These are phyloP conservation scores for Philereme transversata DNA, from an alignment of 2,888 invertebrate species.

Conservation along the genomic window DNA sequence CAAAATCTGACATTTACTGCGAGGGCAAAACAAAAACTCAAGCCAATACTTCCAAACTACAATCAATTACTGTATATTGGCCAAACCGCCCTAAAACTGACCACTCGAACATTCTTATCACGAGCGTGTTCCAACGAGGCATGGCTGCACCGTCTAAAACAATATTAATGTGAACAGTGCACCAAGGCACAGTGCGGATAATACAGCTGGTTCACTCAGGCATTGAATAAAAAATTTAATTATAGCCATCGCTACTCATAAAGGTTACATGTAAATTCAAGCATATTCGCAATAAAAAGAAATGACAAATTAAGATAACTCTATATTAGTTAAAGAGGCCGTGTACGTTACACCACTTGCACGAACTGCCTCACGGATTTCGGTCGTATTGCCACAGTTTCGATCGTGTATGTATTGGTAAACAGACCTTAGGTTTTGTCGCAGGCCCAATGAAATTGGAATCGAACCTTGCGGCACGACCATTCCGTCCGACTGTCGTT, in stretches of 20 bases:
- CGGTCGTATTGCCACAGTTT: too few relatives aligned
- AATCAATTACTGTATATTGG: constrained; percentile 19
- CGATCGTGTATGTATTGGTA: too few relatives aligned
- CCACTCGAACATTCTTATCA: constrained; percentile 45
- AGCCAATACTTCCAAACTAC: constrained; percentile 5
- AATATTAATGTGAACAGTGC: constrained; percentile 37
- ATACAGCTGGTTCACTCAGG: constrained; percentile 1
- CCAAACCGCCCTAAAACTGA: constrained; percentile 18
- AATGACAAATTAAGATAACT: too few relatives aligned
- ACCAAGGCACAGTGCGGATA: constrained; percentile 10
- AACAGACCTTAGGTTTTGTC: too few relatives aligned
- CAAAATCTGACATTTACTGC: too few relatives aligned
- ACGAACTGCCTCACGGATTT: too few relatives aligned
- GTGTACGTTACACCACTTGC: too few relatives aligned
- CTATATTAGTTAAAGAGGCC: too few relatives aligned
- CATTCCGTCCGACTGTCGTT: too few relatives aligned
- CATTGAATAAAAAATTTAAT: background rate
- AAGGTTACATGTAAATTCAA: background rate
- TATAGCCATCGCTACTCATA: background rate
- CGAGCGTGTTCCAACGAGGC: constrained; percentile 44
- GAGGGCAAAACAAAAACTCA: background rate
- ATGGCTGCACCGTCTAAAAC: constrained; percentile 34
- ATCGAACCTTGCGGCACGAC: too few relatives aligned
- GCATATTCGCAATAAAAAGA: too few relatives aligned
- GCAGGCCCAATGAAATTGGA: too few relatives aligned